Conservation (phyloP, 92 coral and sea anemone species). For the Parazoanthus darwini region DNA sequence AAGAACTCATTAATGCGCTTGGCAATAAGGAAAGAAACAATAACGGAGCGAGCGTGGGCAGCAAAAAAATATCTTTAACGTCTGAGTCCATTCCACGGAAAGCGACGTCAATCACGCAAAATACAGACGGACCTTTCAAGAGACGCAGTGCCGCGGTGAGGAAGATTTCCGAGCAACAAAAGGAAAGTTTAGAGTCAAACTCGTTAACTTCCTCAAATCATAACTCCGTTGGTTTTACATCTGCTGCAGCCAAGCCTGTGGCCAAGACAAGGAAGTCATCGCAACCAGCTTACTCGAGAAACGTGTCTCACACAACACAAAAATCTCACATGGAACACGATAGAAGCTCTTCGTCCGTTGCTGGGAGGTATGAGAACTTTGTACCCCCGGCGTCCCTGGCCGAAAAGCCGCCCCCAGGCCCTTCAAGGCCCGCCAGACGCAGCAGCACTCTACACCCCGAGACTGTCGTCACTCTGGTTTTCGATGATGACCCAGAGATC, state of each 20-base stretch:
- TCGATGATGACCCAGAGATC: slow-evolving; percentile 58
- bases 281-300: neutral
- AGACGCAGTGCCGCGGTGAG: neutral
- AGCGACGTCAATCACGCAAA: neutral
- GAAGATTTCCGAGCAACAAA: neutral
- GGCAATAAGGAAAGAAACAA: slow-evolving; percentile 42
- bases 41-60: neutral
- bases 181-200: neutral
- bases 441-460: slow-evolving; percentile 73
- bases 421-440: slow-evolving; percentile 15
- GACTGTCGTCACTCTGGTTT: slow-evolving; percentile 68
- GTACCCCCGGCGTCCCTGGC: neutral
- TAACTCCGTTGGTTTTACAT: neutral
- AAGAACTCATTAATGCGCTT: slow-evolving; percentile 64
- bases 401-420: slow-evolving; percentile 20
- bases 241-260: neutral
- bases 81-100: neutral
- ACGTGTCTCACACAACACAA: neutral
- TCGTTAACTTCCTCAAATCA: neutral
- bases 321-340: neutral
- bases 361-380: neutral
- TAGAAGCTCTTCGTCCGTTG: neutral
- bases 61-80: neutral
- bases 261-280: neutral
- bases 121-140: neutral